Percentiles rank a stretch among this genome's conserved stretches.
Evolutionary conservation across 2,113 vertebrate genomes (phyloP).

Genomic region (Pelecanoides urinatrix): DNA sequence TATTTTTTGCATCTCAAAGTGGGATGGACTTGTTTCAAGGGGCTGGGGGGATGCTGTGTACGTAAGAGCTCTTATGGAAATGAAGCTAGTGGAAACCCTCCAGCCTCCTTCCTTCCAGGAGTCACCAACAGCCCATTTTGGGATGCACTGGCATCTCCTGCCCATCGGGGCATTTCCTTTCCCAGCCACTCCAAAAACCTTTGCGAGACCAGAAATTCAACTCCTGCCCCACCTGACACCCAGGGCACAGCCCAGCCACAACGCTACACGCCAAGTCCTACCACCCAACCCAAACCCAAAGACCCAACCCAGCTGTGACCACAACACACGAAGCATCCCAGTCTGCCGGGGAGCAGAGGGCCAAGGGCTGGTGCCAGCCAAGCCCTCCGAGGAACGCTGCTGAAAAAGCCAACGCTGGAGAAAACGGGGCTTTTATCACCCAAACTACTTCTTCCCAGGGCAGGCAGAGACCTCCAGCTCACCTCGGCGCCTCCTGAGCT

Average conservation of each 20-base stretch:
- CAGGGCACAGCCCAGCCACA: not conserved
- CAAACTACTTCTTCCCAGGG: not conserved
- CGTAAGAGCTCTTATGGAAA: not conserved
- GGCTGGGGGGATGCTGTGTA: not conserved
- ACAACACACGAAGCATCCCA: fast-evolving
- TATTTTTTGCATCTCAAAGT: not conserved
- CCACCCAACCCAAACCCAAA: not conserved
- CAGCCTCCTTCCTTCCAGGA: not conserved
- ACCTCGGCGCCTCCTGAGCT: not conserved
- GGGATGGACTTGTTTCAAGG: not conserved
- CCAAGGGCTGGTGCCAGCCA: not conserved
- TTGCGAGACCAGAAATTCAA: not conserved
- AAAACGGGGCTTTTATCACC: not conserved
- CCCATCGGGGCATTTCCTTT: not conserved
- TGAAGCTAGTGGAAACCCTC: not conserved
- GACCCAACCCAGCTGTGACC: not conserved
- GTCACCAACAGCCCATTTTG: not conserved
- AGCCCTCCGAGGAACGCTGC: fast-evolving
- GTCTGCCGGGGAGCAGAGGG: not conserved
- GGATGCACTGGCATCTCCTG: not conserved
- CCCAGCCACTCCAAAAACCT: not conserved
- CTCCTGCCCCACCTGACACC: not conserved
- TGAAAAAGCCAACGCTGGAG: not conserved
- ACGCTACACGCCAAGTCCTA: not conserved
- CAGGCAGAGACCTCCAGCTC: not conserved